A percentile compares a stretch with the other conserved stretches of the same genome.
phyloP scores from a whole-genome alignment of 1,140 invertebrate genomes.

The Centruroides sculpturatus region DNA sequence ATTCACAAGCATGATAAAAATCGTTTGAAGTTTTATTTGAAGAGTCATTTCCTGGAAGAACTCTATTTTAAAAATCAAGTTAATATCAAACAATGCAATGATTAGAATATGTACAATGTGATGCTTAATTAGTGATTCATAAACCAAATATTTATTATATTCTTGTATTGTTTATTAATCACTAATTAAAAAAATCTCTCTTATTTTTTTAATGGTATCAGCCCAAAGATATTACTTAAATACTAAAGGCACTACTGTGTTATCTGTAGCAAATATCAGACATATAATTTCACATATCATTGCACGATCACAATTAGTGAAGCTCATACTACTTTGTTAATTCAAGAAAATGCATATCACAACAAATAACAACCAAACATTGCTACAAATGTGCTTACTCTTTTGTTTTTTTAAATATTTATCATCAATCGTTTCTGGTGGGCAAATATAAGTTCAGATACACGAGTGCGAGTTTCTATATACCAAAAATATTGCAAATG shows the following conservation, averaged over 20 bases:
- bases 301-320: not conserved
- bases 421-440: too few species aligned
- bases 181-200: not conserved
- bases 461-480: too few species aligned
- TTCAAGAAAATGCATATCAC: not conserved
- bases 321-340: not conserved
- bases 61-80: not conserved
- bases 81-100: not conserved
- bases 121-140: not conserved
- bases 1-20: not conserved
- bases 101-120: not conserved
- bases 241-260: conserved; percentile 1
- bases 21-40: not conserved
- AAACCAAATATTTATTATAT: not conserved
- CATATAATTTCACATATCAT: not conserved
- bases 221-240: not conserved
- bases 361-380: not conserved
- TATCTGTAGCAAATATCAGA: conserved; percentile 4
- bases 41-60: not conserved
- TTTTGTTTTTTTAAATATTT: too few species aligned
- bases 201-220: not conserved
- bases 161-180: not conserved
- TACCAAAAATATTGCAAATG: too few species aligned
- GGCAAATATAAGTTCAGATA: too few species aligned
- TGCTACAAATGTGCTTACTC: too few species aligned